These are phyloP conservation scores for Heterochromis multidens DNA, from an alignment of 2,113 vertebrate species.

Conservation along the genomic window DNA sequence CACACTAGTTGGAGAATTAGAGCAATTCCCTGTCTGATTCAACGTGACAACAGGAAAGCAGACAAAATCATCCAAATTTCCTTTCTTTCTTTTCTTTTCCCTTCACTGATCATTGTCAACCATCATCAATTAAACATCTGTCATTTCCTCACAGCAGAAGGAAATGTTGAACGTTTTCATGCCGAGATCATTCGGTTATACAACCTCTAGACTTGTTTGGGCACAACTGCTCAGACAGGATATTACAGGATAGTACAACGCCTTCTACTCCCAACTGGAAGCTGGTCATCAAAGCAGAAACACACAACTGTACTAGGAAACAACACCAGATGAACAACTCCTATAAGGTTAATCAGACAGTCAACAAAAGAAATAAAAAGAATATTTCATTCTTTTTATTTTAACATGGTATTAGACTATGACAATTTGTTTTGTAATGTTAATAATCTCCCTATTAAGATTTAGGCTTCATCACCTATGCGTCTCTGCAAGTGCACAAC, in stretches of 20 bases:
- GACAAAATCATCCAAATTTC: neutral
- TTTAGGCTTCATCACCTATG: neutral
- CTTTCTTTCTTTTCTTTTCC: conserved; percentile 21
- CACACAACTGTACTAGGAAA: conserved; percentile 1
- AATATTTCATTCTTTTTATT: neutral
- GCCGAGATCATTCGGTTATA: neutral
- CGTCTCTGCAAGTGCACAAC: neutral
- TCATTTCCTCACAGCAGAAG: neutral
- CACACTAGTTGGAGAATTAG: neutral
- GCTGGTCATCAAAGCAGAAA: conserved; percentile 1
- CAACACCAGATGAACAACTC: neutral
- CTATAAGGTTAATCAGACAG: neutral
- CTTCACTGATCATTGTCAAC: conserved; percentile 5
- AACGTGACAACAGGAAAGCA: neutral
- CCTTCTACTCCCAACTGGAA: conserved; percentile 23
- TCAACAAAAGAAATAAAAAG: neutral
- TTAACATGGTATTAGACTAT: neutral
- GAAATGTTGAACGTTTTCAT: neutral
- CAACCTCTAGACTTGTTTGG: conserved; percentile 23
- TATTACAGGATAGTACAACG: conserved; percentile 28
- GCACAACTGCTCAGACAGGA: conserved; percentile 33
- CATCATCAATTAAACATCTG: conserved; percentile 53
- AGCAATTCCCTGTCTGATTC: neutral
- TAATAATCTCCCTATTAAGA: neutral
- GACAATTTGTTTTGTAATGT: neutral